Evolutionary conservation across 2,113 vertebrate genomes (phyloP), one percentile per base, ranked within the genome.

Genomic region (Phaethon lepturus): DNA sequence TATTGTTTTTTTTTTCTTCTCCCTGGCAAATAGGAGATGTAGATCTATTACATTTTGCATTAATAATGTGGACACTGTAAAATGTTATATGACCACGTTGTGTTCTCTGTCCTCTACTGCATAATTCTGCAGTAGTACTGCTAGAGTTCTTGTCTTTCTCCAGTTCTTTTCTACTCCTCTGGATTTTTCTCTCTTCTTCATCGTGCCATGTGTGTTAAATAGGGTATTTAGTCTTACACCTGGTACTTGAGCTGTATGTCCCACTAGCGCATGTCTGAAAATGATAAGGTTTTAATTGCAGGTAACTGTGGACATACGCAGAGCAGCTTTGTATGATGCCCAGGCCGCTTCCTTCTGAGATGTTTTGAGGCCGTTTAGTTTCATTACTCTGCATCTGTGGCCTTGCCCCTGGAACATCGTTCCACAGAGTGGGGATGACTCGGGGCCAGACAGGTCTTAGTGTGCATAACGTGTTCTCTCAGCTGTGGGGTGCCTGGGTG

Each of bases 1-100:
- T 4, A 6, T 7, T 24, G n/a, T 10, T 3, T 16, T 23, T 4
- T 8, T 0, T 4, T 13, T 2, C 3, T 52, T 38, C 11, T 56
- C 3, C 29, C 23, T 81, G 29, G 59, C 23, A 56, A 74, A 60
- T 22, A 90, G 50, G 18, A 90, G 74, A 44, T 1, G 1, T 6
- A 8, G 3, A 13, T 64, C 12, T 79, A 42, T 83, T 69, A 69
- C 42, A 58, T 60, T 81, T 79, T 86, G 11, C 28, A 31, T 20
- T 68, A 58, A 14, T 31, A 72, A 9, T 14, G 13, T 13, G 18
- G 16, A 47, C 55, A 9, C 17, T 69, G 3, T 64, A 29, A 75
- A 76, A 49, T 33, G 7, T 55, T 84, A 17, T 3, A 17, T 9
- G 59, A 44, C 38, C 5, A 16, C 6, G 5, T 78, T 1, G 0